Evolutionary conservation across 2,888 invertebrate species (phyloP), one percentile per base, ranked within the genome.

Genomic region (Pandemis cinnamomeana): DNA sequence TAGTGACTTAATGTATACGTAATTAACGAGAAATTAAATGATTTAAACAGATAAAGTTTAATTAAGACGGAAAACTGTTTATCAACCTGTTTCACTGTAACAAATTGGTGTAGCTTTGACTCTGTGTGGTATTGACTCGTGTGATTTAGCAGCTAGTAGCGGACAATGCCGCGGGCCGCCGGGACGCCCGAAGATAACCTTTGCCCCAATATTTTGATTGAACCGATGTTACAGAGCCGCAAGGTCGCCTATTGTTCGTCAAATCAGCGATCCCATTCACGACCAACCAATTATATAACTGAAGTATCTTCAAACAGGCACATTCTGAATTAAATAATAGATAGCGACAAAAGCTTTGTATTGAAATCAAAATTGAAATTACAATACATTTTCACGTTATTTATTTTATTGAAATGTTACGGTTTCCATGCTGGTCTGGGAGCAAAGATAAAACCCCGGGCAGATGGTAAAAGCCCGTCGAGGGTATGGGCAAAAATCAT

Each of bases 171-270:
- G 71, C 71, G 77, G 71, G 79, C 72, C 77, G 79, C 80, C 77
- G 77, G 80, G 80, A 77, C 75, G 77, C 78, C 79, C 83, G 76
- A 75, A 84, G 84, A 87, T 91, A 92, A 93, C 91, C 92, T 92
- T 89, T 91, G 86, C 77, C 85, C 87, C 87, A 87, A 90, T 91
- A 89, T 90, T 91, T 87, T 89, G 89, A 91, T 90, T 89, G 88
- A 89, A 89, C 84, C 84, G 84, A 86, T 84, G 84, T 86, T 86
- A 87, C 87, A 88, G 55, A 72, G n/a, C 61, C 80, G 83, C 89
- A 90, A 92, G 92, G 92, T 86, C 88, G 84, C 76, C 78, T 77
- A 88, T 90, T 90, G 89, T 89, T 85, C 80, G 78, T 77, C 67
- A 55, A 83, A 83, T 78, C 82, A 85, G 81, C 80, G 78, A 81